Percentiles rank a stretch among this genome's conserved stretches.
These are phyloP conservation scores for Theropithecus gelada DNA, from an alignment of 2,113 vertebrate genomes.

Conservation along the genomic window DNA sequence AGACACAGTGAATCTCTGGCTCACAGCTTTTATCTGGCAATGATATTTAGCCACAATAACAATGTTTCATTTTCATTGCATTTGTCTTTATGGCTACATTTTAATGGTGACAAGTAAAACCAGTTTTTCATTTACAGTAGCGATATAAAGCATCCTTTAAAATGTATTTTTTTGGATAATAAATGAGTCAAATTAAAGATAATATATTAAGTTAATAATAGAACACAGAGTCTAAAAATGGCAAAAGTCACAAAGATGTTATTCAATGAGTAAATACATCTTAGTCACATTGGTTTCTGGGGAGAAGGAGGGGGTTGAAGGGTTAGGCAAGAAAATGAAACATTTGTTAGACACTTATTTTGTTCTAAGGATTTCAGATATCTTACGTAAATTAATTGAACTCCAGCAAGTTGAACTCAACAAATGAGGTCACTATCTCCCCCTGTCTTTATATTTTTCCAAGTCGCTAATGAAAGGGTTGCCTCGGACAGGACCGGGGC, in stretches of 20 bases:
- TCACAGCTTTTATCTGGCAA: not conserved
- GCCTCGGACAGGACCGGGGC: not conserved
- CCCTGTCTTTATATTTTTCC: not conserved
- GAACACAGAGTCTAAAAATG: not conserved
- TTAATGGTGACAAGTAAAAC: not conserved
- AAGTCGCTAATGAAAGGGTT: not conserved
- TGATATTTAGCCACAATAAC: not conserved
- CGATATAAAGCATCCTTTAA: not conserved
- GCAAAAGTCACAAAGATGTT: not conserved
- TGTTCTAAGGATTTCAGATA: not conserved
- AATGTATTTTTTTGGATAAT: not conserved
- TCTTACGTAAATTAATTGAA: not conserved
- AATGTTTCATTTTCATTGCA: not conserved
- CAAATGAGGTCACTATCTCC: not conserved
- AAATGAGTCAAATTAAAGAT: not conserved
- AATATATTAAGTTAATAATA: not conserved
- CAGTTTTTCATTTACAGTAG: not conserved
- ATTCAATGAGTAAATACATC: not conserved
- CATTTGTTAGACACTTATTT: accelerated
- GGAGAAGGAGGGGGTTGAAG: not conserved
- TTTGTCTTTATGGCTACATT: not conserved
- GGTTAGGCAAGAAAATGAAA: not conserved
- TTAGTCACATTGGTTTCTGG: not conserved
- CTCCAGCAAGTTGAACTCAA: not conserved
- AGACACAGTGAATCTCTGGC: not conserved